These are phyloP conservation scores for Ctenodactylus gundi DNA, from an alignment of 2,113 vertebrate species.

Conservation along the genomic window DNA sequence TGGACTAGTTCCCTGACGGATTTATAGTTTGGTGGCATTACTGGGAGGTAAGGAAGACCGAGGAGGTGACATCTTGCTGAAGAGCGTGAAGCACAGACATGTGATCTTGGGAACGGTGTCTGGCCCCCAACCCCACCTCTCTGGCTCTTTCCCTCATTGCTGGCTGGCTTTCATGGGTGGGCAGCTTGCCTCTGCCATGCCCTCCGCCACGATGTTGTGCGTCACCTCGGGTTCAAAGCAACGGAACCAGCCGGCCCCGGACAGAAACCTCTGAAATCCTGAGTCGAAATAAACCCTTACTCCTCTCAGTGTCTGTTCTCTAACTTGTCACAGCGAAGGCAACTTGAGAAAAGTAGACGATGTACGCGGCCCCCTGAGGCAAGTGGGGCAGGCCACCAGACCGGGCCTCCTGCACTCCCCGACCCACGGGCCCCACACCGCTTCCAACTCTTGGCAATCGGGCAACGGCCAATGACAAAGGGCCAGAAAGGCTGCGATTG, in stretches of 20 bases:
- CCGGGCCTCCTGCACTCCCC: background rate
- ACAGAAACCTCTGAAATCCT: background rate
- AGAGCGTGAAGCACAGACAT: background rate
- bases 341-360: background rate
- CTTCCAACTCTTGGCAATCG: fast-evolving
- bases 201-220: background rate
- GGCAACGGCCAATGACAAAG: background rate
- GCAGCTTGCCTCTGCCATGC: background rate
- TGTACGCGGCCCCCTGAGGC: background rate
- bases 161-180: background rate
- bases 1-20: background rate
- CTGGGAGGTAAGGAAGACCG: background rate
- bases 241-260: background rate
- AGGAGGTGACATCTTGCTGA: background rate
- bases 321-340: background rate
- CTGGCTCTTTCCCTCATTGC: background rate
- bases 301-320: background rate
- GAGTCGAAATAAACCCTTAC: background rate
- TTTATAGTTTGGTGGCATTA: background rate
- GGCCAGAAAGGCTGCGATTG: background rate
- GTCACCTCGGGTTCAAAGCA: background rate
- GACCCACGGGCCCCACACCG: no score
- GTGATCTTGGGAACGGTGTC: background rate
- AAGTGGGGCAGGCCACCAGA: no score
- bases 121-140: background rate